Percentiles rank a stretch among this genome's conserved stretches.
These are phyloP conservation scores for Nomada lathburiana DNA, from an alignment of 2,888 invertebrate genomes.

Conservation along the genomic window DNA sequence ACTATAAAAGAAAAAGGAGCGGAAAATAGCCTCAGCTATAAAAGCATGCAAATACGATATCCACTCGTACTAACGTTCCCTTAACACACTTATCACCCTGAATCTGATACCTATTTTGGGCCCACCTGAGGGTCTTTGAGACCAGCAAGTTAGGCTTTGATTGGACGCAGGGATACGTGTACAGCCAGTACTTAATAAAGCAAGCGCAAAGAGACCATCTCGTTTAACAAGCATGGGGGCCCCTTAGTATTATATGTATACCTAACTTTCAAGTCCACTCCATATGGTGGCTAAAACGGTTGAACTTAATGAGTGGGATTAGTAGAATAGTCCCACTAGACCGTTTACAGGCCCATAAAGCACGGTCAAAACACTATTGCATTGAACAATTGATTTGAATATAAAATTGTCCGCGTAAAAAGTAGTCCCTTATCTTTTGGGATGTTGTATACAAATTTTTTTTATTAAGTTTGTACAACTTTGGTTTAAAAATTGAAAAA, in stretches of 20 bases:
- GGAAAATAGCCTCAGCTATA: background rate
- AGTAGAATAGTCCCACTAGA: constrained; percentile 11
- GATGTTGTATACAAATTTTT: too few relatives aligned
- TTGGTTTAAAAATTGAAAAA: too few relatives aligned
- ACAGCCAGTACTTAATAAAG: background rate
- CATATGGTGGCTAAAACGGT: background rate
- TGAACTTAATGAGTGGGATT: constrained; percentile 21
- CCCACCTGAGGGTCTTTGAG: background rate
- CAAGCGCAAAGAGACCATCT: constrained; percentile 8
- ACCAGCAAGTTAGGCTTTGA: background rate
- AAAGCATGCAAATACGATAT: background rate
- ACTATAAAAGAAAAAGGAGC: too few relatives aligned
- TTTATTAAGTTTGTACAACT: too few relatives aligned
- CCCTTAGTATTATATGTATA: background rate
- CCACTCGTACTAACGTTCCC: constrained; percentile 1
- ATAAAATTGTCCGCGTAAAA: too few relatives aligned
- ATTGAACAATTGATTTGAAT: background rate
- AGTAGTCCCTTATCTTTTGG: too few relatives aligned
- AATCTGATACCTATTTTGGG: constrained; percentile 9
- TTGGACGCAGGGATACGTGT: background rate
- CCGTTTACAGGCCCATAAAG: constrained; percentile 7
- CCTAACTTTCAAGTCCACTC: constrained; percentile 10
- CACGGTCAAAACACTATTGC: constrained; percentile 1
- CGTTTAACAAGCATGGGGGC: constrained; percentile 1
- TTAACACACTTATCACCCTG: constrained; percentile 14